Conservation (phyloP, 2,888 invertebrate genomes). For the Tiliacea citrago region DNA sequence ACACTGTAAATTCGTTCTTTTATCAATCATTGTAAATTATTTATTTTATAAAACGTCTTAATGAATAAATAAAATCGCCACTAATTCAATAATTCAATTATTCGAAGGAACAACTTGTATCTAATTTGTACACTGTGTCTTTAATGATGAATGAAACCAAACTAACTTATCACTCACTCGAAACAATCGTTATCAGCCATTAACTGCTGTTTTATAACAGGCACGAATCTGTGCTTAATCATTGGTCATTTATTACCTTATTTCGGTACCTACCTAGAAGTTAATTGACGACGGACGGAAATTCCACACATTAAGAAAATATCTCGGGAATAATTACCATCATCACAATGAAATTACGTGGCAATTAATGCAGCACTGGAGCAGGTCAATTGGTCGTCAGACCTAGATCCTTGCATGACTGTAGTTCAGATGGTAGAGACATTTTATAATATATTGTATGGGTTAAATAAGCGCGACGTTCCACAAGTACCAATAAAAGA, state of each 20-base stretch:
- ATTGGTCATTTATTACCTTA: slow-evolving; percentile 2
- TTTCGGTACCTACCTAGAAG: neutral
- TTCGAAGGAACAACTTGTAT: neutral
- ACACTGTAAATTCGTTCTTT: slow-evolving; percentile 1
- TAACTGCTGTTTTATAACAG: slow-evolving; percentile 1
- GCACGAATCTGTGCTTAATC: slow-evolving; percentile 12
- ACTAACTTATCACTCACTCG: slow-evolving; percentile 18
- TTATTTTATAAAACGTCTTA: neutral
- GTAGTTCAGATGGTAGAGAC: slow-evolving; percentile 1
- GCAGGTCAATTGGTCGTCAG: neutral
- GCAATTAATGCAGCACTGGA: neutral
- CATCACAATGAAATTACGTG: neutral
- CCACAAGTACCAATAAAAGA: neutral
- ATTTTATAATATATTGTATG: neutral
- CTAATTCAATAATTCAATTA: slow-evolving; percentile 2
- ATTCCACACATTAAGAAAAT: slow-evolving; percentile 32
- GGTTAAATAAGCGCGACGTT: slow-evolving; percentile 1
- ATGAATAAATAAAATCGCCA: neutral
- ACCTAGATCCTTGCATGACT: neutral
- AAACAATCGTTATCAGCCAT: slow-evolving; percentile 8
- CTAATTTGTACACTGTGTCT: slow-evolving; percentile 7
- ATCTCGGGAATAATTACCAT: slow-evolving; percentile 2
- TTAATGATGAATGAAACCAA: neutral
- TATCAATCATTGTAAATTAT: slow-evolving; percentile 20
- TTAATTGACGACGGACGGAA: slow-evolving; percentile 37